Base-by-base conservation (phyloP, 1,140 invertebrate species). In the Orius insidiosus region DNA sequence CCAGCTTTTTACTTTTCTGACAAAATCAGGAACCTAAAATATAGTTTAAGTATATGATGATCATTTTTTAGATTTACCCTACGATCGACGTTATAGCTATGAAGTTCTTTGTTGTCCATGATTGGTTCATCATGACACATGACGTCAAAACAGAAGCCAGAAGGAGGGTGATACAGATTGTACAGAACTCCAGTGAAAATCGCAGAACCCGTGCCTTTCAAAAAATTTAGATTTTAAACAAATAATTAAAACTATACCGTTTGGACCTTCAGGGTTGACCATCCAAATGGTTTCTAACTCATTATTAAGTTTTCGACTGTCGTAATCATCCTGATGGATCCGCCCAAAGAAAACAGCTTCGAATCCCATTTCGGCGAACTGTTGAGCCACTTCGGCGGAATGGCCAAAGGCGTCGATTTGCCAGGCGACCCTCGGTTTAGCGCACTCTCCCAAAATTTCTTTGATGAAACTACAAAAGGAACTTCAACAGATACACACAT, bases 71-170 rank as follows among this genome's bases (percentile, higher is more conserved):
- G n/a, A 52, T 58, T 59, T 68, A 83, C 80, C 65, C 66, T 69
- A 9, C 54, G 41, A 1, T 75, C 68, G 0, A 83, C 71, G 55
- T 86, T 87, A 53, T 78, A 82, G 46, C 76, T 72, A 0, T 75
- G 74, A 51, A 78, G 79, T 10, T 68, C 59, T 2, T 66, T 63
- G 51, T 81, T 76, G 54, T 85, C 80, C 4, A 82, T 73, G 19
- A 86, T 76, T 0, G 85, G 86, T 41, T 85, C 79, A 61, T 93
- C 87, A 1, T 58, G 52, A 57, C 89, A 93, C 1, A 79, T 61
- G 1, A 82, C 64, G 59, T 95, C 89, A 59, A 90, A 96, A 58
- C 88, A 93, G 62, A 88, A 94, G 0, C 85, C 86, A 4, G 72
- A 68, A 1, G 88, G 89, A 10, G 87, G 77, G 0, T 68, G 68